Evolutionary conservation across 2,113 vertebrate genomes (phyloP).

Genomic region (Dendrocopos noguchii): DNA sequence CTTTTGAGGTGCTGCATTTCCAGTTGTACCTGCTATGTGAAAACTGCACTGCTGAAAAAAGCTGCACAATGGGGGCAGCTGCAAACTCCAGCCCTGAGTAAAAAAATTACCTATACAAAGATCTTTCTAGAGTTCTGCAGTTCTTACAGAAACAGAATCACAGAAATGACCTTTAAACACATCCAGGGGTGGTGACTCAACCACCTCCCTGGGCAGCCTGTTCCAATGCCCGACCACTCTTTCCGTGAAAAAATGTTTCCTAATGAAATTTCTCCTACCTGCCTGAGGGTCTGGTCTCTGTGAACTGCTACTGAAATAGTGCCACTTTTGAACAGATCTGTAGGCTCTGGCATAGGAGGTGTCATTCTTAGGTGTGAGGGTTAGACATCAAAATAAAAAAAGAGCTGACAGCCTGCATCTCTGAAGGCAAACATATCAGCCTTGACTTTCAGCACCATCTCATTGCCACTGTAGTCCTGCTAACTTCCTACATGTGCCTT

Average conservation of each 20-base stretch:
- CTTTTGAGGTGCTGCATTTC: neutral
- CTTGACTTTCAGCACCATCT: neutral
- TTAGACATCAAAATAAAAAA: neutral
- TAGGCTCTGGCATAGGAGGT: neutral
- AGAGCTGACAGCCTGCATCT: neutral
- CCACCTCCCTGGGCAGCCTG: no score
- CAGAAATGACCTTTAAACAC: no score
- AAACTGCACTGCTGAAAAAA: neutral
- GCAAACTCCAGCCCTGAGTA: neutral
- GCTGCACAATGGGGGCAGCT: neutral
- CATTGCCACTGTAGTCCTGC: neutral
- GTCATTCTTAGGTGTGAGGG: rapidly evolving
- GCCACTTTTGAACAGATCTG: neutral
- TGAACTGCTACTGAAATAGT: neutral
- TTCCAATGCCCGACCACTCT: no score
- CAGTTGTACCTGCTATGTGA: neutral
- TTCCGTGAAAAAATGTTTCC: no score
- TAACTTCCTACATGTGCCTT: neutral
- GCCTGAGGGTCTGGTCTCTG: neutral
- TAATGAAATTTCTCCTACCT: no score
- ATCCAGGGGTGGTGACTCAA: no score
- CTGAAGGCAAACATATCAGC: neutral
- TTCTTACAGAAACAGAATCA: neutral
- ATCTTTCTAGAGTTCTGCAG: neutral
- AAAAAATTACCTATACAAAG: neutral